Base-by-base conservation (phyloP, 1,140 invertebrate genomes). In the Drosophila lacteicornis region DNA sequence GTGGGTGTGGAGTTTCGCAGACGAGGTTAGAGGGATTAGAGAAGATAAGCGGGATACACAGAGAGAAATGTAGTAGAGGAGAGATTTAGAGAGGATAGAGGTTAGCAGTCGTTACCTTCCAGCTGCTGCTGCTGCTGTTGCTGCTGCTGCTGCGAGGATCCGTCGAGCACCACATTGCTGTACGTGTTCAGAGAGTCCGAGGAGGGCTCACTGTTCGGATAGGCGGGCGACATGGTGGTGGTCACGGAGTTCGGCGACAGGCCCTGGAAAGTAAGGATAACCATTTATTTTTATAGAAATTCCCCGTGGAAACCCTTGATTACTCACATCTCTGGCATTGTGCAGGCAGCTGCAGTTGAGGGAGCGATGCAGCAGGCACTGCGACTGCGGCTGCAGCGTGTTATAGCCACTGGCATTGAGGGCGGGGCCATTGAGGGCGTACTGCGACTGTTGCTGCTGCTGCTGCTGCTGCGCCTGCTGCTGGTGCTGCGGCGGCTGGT, bases 151-250 rank as follows among this genome's bases (percentile, higher is more conserved):
- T 92, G 92, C 25, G 74, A 30, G 42, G 77, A 49, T 22, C 58
- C 79, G 58, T 92, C 91, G 8, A 92, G 60, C 46, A 91, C 68
- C 19, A 92, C 86, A 62, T 88, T 92, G 73, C 87, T 84, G 75
- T 91, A 93, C 80, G 91, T 94, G 84, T 82, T 93, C 22, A 95
- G 70, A 6, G 94, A 93, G 75, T 95, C 94, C 30, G 95, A 93
- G 17, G 94, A 95, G 13, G 95, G 94, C 82, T 95, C 95, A 57
- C 93, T 95, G 68, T 95, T 95, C 17, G 95, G 94, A 91, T 95
- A 96, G 42, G 95, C 95, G 38, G 95, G 95, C 45, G 95, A 95
- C 94, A 95, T 95, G 22, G 94, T 94, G 94, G 84, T 88, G 42
- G 94, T 93, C 40, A 94, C 93, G 63, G 93, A 92, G 43, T 94